Evolutionary conservation across 2,888 invertebrate species (phyloP), one percentile per base, ranked within the genome.

Genomic region (Junonia oenone): DNA sequence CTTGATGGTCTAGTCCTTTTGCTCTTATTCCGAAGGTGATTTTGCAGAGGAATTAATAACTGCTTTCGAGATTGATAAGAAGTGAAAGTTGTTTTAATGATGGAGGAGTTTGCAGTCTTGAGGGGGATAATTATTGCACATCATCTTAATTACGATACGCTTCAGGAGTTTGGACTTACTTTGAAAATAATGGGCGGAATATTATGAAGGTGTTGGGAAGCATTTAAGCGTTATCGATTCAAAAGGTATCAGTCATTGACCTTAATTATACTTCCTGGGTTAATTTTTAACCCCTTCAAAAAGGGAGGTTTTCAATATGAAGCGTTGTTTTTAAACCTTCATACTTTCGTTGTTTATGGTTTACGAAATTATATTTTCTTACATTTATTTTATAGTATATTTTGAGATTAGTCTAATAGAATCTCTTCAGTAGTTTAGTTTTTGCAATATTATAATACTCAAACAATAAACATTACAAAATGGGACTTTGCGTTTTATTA

Each of bases 1-100:
- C 86, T 83, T 83, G 85, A 85, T 84, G 80, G 79, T 72, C 69
- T 72, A 68, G 78, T 77, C 80, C 81, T 83, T 87, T 87, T 85
- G 78, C 80, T 83, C 70, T 66, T 69, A 70, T 73, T 76, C 72
- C 71, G 71, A 73, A 82, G 81, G 83, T 82, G 85, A 82, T 83
- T 67, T 66, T 56, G 63, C 65, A 55, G 63, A 61, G 65, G 62
- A 65, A 67, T 72, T 73, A 72, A 71, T 81, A 83, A 81, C 78
- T 65, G 72, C 70, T 73, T 75, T 73, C 69, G 71, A 81, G 76
- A 83, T 81, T 84, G 83, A 83, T 83, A 81, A 81, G 76, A 74
- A 75, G 73, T 63, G 72, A 77, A 72, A 76, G 74, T 77, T 74
- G 69, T 68, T 59, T 56, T 59, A 56, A 50, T 73, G 73, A 63